Base-by-base conservation (phyloP, 2,113 vertebrate species). In the Urocolius indicus region DNA sequence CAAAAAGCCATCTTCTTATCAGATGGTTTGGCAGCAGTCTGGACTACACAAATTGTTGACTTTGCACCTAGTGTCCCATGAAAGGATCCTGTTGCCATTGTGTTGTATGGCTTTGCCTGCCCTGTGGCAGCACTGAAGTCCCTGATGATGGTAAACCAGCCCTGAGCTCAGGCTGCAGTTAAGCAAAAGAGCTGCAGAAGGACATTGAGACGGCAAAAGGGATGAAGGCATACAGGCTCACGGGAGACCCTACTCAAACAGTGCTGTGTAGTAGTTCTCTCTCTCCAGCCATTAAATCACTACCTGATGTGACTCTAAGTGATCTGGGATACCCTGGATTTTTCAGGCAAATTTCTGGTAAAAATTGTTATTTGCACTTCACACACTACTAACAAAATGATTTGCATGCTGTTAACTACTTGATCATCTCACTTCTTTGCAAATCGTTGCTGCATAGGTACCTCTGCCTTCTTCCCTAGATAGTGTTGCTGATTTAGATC, bases 71-170 rank as follows among this genome's bases (percentile, higher is more conserved):
- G 46, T 76, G 43, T 78, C 38, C 61, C 11, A 1, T 29, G 18
- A 46, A 87, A 34, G 10, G 20, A 20, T 62, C 59, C 55, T 49
- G 26, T 75, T 76, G 36, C 43, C 4, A 0, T 54, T 38, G 17
- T 24, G 23, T 24, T 0, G 0, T 18, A 29, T 0, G 0, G 26
- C 36, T 89, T 58, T 3, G 4, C 32, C 15, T 67, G 22, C 81
- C 41, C 65, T n/a, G 38, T 67, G 61, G 52, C 86, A 30, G 38
- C 16, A 26, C 59, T 62, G 54, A 55, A 46, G 54, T 67, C 38
- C 57, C 48, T 57, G 51, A 59, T 26, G 22, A 3, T 3, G 6
- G 48, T 23, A 74, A 75, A 13, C 29, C 84, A 89, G 62, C 23
- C 4, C 2, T 9, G 34, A 63, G 20, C 7, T 46, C 32, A 38